These are phyloP conservation scores for Dromas ardeola DNA, from an alignment of 2,113 vertebrate genomes.

Conservation along the genomic window DNA sequence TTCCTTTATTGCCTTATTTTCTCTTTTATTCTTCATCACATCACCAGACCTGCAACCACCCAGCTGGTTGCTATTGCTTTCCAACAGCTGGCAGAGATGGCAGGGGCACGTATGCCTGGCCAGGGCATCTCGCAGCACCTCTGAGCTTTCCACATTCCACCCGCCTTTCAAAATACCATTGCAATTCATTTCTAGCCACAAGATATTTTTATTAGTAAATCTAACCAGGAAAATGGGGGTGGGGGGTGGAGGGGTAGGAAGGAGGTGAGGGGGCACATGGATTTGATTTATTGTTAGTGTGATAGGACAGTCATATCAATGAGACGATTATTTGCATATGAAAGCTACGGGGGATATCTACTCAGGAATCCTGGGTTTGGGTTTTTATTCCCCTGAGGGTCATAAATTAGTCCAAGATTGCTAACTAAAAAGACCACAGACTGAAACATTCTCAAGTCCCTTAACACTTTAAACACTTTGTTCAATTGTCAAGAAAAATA, in stretches of 20 bases:
- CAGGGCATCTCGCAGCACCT: slow-evolving; percentile 18
- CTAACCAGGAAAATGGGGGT: not conserved
- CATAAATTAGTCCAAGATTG: slow-evolving; percentile 5
- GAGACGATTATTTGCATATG: slow-evolving; percentile 31
- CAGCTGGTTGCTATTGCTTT: slow-evolving; percentile 31
- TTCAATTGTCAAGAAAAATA: not conserved
- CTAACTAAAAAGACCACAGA: not conserved
- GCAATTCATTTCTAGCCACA: not conserved
- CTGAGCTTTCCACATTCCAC: not conserved
- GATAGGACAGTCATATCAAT: not conserved
- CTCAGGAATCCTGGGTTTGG: not conserved
- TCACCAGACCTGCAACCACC: slow-evolving; percentile 2
- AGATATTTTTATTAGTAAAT: not conserved
- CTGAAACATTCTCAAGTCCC: not conserved
- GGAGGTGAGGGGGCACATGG: not conserved
- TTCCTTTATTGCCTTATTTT: slow-evolving; percentile 35
- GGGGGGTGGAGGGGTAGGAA: too few relatives aligned
- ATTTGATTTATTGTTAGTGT: slow-evolving; percentile 25
- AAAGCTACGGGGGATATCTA: not conserved
- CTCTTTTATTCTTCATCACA: not conserved
- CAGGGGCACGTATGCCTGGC: not conserved
- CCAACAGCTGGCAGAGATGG: slow-evolving; percentile 43
- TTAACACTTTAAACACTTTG: slow-evolving; percentile 28
- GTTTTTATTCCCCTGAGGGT: not conserved
- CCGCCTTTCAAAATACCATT: not conserved